Conservation (phyloP, 2,888 invertebrate genomes). For the Andrena trimmerana region DNA sequence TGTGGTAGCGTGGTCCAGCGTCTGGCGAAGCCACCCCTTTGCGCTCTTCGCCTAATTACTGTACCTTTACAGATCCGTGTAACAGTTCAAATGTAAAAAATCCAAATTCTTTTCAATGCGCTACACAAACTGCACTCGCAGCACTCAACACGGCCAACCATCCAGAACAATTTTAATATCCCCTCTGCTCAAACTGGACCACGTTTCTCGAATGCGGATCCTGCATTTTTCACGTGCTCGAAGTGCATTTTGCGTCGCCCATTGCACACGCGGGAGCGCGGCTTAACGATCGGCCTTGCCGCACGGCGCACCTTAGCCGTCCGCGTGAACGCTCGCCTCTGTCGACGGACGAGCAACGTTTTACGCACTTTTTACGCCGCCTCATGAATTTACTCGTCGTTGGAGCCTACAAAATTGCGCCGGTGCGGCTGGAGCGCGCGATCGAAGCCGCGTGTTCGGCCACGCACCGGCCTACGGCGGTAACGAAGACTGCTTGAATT, state of each 20-base stretch:
- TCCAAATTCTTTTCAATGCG: too few relatives aligned
- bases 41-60: too few relatives aligned
- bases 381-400: background rate
- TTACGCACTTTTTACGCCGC: slow-evolving; percentile 33
- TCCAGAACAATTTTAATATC: too few relatives aligned
- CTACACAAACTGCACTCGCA: too few relatives aligned
- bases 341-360: background rate
- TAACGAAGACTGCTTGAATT: slow-evolving; percentile 80
- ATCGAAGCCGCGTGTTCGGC: slow-evolving; percentile 53
- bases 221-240: too few relatives aligned
- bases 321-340: background rate
- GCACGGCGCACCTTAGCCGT: background rate
- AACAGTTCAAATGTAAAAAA: too few relatives aligned
- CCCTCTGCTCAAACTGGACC: too few relatives aligned
- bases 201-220: background rate
- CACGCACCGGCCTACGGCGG: slow-evolving; percentile 64
- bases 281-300: background rate
- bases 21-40: too few relatives aligned
- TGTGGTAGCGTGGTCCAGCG: too few relatives aligned
- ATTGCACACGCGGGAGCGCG: background rate
- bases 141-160: too few relatives aligned
- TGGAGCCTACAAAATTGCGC: slow-evolving; percentile 10
- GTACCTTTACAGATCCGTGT: too few relatives aligned
- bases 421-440: slow-evolving; percentile 6
- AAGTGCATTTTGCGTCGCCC: background rate